Evolutionary conservation across 2,113 vertebrate genomes (phyloP).

Genomic region (Dasyprocta punctata): DNA sequence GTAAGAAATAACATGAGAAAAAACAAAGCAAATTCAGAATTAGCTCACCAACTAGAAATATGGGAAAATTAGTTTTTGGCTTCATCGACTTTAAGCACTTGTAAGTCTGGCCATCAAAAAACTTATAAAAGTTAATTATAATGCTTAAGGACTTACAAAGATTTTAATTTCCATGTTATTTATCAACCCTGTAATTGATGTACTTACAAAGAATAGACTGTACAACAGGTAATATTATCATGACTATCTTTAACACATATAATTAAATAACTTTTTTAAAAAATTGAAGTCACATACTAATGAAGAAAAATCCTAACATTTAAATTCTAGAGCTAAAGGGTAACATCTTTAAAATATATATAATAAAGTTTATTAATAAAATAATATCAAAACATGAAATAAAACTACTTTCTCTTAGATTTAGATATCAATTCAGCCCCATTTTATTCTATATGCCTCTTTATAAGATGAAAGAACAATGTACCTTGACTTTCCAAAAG

Average conservation of each 20-base stretch:
- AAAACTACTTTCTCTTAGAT: constrained; percentile 47
- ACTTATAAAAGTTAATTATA: constrained; percentile 49
- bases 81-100: constrained; percentile 34
- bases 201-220: constrained; percentile 61
- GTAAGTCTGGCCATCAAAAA: constrained; percentile 40
- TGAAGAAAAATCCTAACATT: constrained; percentile 57
- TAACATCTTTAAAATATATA: constrained; percentile 28
- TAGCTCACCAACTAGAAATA: constrained; percentile 44
- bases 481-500: constrained; percentile 63
- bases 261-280: constrained; percentile 57
- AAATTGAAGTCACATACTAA: constrained; percentile 41
- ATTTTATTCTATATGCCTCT: constrained; percentile 31
- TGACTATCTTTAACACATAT: constrained; percentile 53
- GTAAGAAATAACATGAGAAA: constrained; percentile 21
- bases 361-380: constrained; percentile 54
- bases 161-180: constrained; percentile 56
- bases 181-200: constrained; percentile 53
- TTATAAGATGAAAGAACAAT: constrained; percentile 65
- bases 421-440: neutral
- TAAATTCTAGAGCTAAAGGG: constrained; percentile 47
- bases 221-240: constrained; percentile 49
- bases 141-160: constrained; percentile 53
- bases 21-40: constrained; percentile 59
- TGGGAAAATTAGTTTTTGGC: constrained; percentile 36
- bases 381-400: constrained; percentile 34